Percentiles rank a stretch among this genome's conserved stretches.
phyloP scores from a whole-genome alignment of 2,888 invertebrate genomes.

The Willowsia nigromaculata region DNA sequence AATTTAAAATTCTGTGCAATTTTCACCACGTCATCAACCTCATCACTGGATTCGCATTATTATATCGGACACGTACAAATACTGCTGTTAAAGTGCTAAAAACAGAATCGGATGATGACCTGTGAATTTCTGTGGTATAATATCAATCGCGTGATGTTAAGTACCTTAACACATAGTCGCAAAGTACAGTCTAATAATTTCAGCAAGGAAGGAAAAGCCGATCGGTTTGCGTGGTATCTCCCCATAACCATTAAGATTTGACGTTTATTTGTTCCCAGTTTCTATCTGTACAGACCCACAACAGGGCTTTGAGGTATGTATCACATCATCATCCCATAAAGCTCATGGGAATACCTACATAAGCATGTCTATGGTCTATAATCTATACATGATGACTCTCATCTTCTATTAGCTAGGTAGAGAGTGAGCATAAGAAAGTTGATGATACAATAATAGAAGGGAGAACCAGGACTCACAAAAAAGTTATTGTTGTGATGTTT shows the following conservation, averaged over 20 bases:
- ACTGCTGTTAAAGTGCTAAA: background rate
- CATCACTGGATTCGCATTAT: background rate
- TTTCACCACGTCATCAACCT: background rate
- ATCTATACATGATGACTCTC: background rate
- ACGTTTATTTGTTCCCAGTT: background rate
- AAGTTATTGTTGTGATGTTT: conserved; percentile 13
- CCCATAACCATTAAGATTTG: conserved; percentile 1
- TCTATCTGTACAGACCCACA: background rate
- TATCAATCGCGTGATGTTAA: background rate
- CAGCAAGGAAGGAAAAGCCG: conserved; percentile 23
- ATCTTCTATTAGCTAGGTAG: background rate
- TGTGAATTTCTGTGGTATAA: background rate
- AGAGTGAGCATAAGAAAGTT: background rate
- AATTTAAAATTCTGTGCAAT: background rate
- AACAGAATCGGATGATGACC: conserved; percentile 6
- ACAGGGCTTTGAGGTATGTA: background rate
- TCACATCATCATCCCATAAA: background rate
- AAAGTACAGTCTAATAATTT: background rate
- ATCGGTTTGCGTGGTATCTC: conserved; percentile 3
- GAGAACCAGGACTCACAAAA: background rate
- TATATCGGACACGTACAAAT: too few species aligned
- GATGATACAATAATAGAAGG: background rate
- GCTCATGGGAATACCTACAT: background rate
- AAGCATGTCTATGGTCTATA: background rate
- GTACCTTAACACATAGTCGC: background rate